Conservation (phyloP, 2,797 vertebrate species). For the Chaenodraco wilsoni region DNA sequence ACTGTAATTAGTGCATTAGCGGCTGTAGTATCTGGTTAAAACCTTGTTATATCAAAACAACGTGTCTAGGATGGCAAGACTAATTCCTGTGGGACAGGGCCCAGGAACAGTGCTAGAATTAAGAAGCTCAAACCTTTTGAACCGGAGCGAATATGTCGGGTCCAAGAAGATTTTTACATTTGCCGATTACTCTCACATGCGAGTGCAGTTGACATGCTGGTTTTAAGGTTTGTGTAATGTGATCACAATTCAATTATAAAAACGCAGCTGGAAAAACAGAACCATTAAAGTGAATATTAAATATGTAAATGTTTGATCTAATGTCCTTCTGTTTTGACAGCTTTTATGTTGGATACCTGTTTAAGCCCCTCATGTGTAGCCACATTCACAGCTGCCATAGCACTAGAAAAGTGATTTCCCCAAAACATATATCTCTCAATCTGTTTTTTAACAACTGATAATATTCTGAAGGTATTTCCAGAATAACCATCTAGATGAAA, state of each 20-base stretch:
- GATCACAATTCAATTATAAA: not conserved
- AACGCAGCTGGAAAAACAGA: not conserved
- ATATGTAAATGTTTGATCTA: not conserved
- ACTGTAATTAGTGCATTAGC: slow-evolving; percentile 2
- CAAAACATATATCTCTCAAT: not conserved
- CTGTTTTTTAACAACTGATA: not conserved
- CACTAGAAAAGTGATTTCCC: not conserved
- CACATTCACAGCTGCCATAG: not conserved
- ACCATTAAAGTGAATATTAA: not conserved
- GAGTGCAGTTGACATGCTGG: too few relatives aligned
- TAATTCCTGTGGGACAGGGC: not conserved
- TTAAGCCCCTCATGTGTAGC: not conserved
- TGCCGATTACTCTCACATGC: too few relatives aligned
- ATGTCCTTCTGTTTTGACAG: not conserved
- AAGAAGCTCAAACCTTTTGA: slow-evolving; percentile 17
- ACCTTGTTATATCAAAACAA: not conserved
- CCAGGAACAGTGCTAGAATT: not conserved
- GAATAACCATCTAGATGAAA: not conserved
- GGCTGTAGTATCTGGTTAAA: too few relatives aligned
- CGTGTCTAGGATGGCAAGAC: not conserved
- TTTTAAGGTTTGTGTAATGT: not conserved
- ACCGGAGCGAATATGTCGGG: not conserved
- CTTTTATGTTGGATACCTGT: not conserved
- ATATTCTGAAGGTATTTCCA: too few relatives aligned
- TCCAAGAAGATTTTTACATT: slow-evolving; percentile 8